These are phyloP conservation scores for Leucopsar rothschildi DNA, from an alignment of 2,113 vertebrate species.

Conservation along the genomic window DNA sequence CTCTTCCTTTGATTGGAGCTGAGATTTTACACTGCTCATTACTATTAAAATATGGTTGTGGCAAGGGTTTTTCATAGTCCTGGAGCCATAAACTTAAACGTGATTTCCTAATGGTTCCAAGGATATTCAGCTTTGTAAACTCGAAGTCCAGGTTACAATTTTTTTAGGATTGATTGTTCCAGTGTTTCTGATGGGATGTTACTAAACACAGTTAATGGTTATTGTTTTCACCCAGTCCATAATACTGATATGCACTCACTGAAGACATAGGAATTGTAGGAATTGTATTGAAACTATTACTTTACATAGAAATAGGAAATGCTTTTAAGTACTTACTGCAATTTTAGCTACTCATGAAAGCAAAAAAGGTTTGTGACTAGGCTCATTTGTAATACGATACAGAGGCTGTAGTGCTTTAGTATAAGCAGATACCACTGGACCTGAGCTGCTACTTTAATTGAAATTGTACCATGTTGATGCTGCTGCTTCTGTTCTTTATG, in stretches of 20 bases:
- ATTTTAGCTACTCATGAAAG: not conserved
- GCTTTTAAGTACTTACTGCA: not conserved
- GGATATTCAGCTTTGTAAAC: not conserved
- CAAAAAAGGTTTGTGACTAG: not conserved
- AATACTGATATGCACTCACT: not conserved
- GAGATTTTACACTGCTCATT: not conserved
- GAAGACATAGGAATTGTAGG: not conserved
- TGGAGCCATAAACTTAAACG: not conserved
- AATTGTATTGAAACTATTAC: not conserved
- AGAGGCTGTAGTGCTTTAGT: not conserved
- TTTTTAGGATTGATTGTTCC: not conserved
- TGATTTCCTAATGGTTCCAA: not conserved
- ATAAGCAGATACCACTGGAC: not conserved
- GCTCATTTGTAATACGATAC: not conserved
- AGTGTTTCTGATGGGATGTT: not conserved
- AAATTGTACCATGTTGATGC: not conserved
- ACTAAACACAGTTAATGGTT: not conserved
- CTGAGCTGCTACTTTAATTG: not conserved
- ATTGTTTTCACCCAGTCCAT: not conserved
- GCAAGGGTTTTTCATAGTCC: not conserved
- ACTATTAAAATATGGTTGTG: not conserved
- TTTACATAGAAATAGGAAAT: not conserved
- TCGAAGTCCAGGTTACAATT: not conserved
- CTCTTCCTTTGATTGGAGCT: not conserved
- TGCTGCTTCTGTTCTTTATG: not conserved